Percentiles rank a stretch among this genome's conserved stretches.
Conservation (phyloP, 64 coral and sea anemone species). For the Pocillopora verrucosa region DNA sequence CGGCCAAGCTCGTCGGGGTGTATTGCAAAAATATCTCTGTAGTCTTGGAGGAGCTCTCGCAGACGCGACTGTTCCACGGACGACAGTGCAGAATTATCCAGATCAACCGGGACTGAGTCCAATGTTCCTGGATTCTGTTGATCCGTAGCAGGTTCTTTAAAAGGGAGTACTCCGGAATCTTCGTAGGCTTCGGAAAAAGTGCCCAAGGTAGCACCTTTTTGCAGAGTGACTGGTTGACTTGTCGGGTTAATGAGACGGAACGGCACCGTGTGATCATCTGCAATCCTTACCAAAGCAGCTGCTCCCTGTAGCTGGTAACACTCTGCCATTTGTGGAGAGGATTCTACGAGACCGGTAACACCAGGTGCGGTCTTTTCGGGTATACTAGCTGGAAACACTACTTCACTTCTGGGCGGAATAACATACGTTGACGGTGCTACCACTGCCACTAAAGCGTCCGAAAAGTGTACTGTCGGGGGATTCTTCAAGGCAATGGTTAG, state of each 20-base stretch:
- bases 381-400: too few relatives aligned
- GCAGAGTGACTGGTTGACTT: not conserved
- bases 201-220: constrained; percentile 6
- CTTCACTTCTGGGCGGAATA: too few relatives aligned
- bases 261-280: not conserved
- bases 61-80: not conserved
- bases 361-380: too few relatives aligned
- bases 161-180: not conserved
- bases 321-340: not conserved
- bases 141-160: not conserved
- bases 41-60: not conserved
- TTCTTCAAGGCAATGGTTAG: too few relatives aligned
- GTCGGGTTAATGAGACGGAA: constrained; percentile 33
- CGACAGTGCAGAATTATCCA: not conserved
- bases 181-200: not conserved
- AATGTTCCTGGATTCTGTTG: too few relatives aligned
- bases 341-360: constrained; percentile 1
- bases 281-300: constrained; percentile 5
- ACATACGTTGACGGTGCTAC: too few relatives aligned
- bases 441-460: too few relatives aligned
- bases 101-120: not conserved
- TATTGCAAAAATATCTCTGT: constrained; percentile 26
- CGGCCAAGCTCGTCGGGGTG: constrained; percentile 19
- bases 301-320: constrained; percentile 27
- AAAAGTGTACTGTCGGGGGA: too few relatives aligned